phyloP scores from a whole-genome alignment of 2,888 invertebrate genomes.

The Ochropacha duplaris region DNA sequence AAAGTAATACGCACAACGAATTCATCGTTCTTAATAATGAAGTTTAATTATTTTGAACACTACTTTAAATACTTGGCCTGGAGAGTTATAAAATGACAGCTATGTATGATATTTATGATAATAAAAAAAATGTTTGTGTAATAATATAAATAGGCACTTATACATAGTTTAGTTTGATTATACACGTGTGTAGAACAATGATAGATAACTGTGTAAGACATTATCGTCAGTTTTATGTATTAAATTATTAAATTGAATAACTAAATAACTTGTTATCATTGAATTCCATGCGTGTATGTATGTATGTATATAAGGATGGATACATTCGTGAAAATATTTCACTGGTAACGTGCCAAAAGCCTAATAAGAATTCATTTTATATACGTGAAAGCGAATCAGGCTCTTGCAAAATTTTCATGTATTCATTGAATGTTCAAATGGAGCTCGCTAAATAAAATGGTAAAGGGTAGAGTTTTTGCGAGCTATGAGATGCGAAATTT shows the following conservation, averaged over 20 bases:
- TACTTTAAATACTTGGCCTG: background rate
- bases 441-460: background rate
- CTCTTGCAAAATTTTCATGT: background rate
- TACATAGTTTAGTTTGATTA: background rate
- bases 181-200: background rate
- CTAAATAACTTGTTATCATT: no score
- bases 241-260: no score
- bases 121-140: no score
- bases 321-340: background rate
- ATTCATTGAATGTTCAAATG: background rate
- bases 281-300: no score
- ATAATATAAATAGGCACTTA: no score
- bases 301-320: background rate
- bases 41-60: background rate
- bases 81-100: background rate
- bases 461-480: background rate
- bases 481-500: background rate
- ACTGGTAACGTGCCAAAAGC: background rate
- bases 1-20: background rate
- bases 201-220: background rate
- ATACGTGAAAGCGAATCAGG: background rate
- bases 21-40: background rate
- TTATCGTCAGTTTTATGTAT: background rate
- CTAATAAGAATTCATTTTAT: background rate
- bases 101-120: background rate